Evolutionary conservation across 2,797 vertebrate species (phyloP).

Genomic region (Thamnophis elegans): DNA sequence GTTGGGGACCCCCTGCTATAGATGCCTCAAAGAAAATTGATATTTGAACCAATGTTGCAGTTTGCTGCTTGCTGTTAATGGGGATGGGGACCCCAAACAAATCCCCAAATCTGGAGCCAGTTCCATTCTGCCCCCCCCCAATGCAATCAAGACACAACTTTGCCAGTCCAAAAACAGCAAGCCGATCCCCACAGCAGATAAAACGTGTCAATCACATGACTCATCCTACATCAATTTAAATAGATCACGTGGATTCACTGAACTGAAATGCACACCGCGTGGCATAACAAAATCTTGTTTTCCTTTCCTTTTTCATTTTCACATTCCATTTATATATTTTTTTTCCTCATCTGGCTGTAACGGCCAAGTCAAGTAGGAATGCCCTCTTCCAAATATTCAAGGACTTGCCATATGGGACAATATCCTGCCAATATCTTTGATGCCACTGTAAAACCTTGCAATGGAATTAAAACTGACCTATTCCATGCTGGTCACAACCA

Average conservation of each 20-base stretch:
- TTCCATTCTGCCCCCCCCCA: neutral
- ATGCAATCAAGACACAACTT: neutral
- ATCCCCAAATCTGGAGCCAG: neutral
- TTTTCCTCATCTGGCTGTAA: neutral
- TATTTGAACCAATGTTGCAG: neutral
- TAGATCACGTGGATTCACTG: neutral
- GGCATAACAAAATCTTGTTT: neutral
- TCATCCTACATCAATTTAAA: neutral
- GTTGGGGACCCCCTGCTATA: too few relatives aligned
- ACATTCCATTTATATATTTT: neutral
- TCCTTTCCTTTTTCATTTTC: neutral
- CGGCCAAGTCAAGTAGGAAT: neutral
- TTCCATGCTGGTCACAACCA: neutral
- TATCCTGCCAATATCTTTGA: neutral
- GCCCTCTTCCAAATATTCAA: neutral
- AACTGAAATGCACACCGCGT: neutral
- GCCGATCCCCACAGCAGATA: neutral
- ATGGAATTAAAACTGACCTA: too few relatives aligned
- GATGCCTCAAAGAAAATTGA: too few relatives aligned
- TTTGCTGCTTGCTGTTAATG: neutral
- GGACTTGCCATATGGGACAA: neutral
- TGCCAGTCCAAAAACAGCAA: neutral
- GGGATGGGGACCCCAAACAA: neutral
- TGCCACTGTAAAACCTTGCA: neutral
- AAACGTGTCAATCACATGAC: neutral